A percentile compares a stretch with the other conserved stretches of the same genome.
These are phyloP conservation scores for Colinus virginianus DNA, from an alignment of 2,113 vertebrate genomes.

Conservation along the genomic window DNA sequence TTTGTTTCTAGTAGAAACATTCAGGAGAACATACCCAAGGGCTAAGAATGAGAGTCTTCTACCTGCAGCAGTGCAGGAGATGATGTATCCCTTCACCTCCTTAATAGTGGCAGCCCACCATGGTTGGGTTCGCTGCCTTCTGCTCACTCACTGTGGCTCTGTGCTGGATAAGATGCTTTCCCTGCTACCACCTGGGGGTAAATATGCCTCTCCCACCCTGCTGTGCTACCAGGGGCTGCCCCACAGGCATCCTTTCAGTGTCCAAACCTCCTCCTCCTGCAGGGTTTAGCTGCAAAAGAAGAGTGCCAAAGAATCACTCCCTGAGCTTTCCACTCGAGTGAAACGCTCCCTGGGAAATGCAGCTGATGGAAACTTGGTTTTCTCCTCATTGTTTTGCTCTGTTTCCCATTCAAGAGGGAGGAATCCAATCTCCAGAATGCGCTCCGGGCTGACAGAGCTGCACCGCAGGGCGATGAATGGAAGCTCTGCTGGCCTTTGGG, in stretches of 20 bases:
- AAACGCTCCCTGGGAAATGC: not conserved
- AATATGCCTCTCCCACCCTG: not conserved
- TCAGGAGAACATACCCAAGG: not conserved
- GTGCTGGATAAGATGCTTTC: not conserved
- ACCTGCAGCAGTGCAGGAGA: not conserved
- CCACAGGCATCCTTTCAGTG: not conserved
- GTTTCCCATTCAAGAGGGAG: not conserved
- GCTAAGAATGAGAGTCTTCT: not conserved
- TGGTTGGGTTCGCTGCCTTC: not conserved
- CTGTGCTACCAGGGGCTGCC: not conserved
- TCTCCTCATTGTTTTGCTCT: not conserved
- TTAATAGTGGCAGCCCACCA: not conserved
- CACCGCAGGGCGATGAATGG: not conserved
- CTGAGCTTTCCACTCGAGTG: not conserved
- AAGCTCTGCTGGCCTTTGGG: not conserved
- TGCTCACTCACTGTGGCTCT: not conserved
- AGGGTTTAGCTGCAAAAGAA: slow-evolving; percentile 26
- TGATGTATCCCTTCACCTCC: not conserved
- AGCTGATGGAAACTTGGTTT: not conserved
- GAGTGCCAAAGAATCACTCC: not conserved
- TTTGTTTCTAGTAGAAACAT: not conserved
- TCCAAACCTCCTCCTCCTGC: not conserved
- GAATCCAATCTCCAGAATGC: not conserved
- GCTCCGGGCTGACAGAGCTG: not conserved
- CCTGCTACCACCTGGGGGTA: not conserved